Evolutionary conservation across 1,140 invertebrate genomes (phyloP).

Genomic region (Paraescarpia echinospica): DNA sequence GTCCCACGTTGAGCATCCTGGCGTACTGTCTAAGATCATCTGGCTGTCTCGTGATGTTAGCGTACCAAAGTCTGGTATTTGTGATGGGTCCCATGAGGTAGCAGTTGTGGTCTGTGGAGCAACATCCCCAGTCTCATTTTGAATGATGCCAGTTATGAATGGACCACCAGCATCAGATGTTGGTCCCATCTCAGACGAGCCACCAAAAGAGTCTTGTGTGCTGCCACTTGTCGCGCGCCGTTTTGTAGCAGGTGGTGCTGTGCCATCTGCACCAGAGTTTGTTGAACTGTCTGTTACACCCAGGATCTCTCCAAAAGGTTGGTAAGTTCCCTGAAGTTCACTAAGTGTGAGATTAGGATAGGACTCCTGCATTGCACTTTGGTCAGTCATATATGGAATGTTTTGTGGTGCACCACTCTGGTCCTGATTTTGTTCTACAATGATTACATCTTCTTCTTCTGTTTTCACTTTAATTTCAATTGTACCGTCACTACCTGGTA

Average conservation of each 20-base stretch:
- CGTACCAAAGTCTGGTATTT: not conserved
- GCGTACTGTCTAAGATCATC: not conserved
- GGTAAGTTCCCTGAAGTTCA: not conserved
- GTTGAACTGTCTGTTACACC: not conserved
- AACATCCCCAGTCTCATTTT: not conserved
- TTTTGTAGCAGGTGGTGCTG: not conserved
- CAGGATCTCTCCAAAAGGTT: not conserved
- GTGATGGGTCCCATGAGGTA: conserved; percentile 3
- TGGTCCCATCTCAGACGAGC: not conserved
- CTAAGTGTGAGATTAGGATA: not conserved
- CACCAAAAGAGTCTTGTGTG: not conserved
- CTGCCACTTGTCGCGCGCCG: not conserved
- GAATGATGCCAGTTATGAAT: not conserved
- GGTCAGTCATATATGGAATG: not conserved
- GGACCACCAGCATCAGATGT: not conserved
- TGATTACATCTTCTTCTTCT: not conserved
- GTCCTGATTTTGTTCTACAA: not conserved
- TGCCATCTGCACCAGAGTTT: conserved; percentile 3
- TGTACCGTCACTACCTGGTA: not conserved
- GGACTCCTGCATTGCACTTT: not conserved
- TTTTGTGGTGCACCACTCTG: not conserved
- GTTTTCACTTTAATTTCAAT: not conserved
- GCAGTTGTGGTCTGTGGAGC: not conserved
- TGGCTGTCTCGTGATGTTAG: not conserved
- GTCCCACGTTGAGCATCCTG: not conserved